Evolutionary conservation across 2,888 invertebrate genomes (phyloP), one percentile per base, ranked within the genome.

Genomic region (Caenorhabditis uteleia): DNA sequence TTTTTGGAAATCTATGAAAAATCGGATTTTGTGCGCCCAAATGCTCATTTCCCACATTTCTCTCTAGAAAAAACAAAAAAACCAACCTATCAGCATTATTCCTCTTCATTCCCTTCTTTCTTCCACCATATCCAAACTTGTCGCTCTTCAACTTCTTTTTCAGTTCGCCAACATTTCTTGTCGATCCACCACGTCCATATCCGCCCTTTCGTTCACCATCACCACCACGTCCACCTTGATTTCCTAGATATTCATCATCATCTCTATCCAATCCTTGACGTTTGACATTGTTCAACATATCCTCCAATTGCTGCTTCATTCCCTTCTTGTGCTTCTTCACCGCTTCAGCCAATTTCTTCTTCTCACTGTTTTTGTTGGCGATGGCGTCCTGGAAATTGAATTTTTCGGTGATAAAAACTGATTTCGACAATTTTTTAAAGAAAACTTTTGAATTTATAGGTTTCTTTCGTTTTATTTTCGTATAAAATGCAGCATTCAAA

Each of bases 71-170:
- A 7, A 31, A 10, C 31, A 12, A 31, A 34, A 49, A 44, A 18
- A 26, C 47, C 12, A 34, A 78, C 67, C 78, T 93, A 0, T 91
- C 89, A 72, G 89, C 89, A 0, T 92, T 92, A 82, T 97, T 97
- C 42, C 88, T 85, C 84, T 97, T 97, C 0, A 88, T 87, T 0
- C 93, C 91, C 80, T 90, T 90, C 86, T 97, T 97, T 84, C 92
- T 93, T 0, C 95, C 95, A 29, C 97, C 95, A 85, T 91, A 94
- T 0, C 97, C 95, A 85, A 90, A 97, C 84, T 91, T 93, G 56
- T 89, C 87, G 83, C 93, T 90, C 82, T 68, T 67, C 40, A 58
- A 45, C 36, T 73, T 66, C 42, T 48, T 60, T 39, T 66, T 66
- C 40, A 66, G 14, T 27, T 60, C 59, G 44, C 66, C 60, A 3